Base-by-base conservation (phyloP, 2,888 invertebrate species). In the Rhaphigaster nebulosa region DNA sequence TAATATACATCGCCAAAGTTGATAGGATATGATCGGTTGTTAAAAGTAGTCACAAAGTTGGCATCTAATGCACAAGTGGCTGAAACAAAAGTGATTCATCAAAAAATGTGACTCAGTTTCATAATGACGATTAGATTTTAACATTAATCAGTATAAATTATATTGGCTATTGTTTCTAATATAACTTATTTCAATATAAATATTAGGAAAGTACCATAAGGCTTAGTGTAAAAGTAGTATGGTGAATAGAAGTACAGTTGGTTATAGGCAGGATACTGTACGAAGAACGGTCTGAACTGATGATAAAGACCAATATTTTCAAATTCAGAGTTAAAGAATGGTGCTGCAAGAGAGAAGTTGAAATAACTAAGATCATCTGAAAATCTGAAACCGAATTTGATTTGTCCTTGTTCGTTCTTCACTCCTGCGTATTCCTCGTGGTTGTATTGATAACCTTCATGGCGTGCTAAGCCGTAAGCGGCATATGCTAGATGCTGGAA, bases 1-100 rank as follows among this genome's bases (percentile, higher is more conserved):
- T 96, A 95, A 96, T 96, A 96, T 52, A 95, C 95, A 80, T 94
- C 92, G 93, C 94, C 94, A 93, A 94, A 92, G 54, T 94, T 93
- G 92, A 95, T 94, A 26, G 95, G 94, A 93, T 95, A 96, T 56
- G 94, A 94, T 76, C 94, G 95, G 93, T 95, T 95, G 94, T 96
- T 96, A 94, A 96, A 96, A 4, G 96, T 96, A 92, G 94, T 95
- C 89, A 95, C 94, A 89, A 93, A 93, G 89, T 94, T 94, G 54
- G 94, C 94, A 92, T 96, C 96, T 13, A 89, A 23, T 5, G 45
- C 89, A n/a, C 50, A 65, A 52, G 89, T 70, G 1, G 50, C 89
- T 89, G 76, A 38, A 76, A 76, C 18, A 76, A 38, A 76, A 65
- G 29, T 65, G n/a, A 5, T 60, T 26, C 13, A 12, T n/a, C n/a